A percentile compares a stretch with the other conserved stretches of the same genome.
Evolutionary conservation across 1,140 invertebrate species (phyloP).

Genomic region (Drosophila tsacasi): DNA sequence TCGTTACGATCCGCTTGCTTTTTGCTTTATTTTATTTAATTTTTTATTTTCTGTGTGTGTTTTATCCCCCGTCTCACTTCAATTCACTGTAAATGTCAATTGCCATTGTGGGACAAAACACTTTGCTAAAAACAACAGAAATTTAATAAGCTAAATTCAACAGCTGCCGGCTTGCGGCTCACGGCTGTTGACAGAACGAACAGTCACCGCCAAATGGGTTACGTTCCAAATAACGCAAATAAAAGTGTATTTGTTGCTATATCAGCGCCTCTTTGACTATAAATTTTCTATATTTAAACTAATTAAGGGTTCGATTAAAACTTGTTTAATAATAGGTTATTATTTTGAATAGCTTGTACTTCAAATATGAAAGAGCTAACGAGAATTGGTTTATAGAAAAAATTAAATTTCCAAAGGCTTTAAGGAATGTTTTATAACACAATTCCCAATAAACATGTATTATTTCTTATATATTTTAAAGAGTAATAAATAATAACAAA

Average conservation of each 20-base stretch:
- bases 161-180: conserved; percentile 35
- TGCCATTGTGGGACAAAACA: conserved; percentile 59
- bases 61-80: conserved; percentile 7
- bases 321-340: neutral
- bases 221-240: conserved; percentile 68
- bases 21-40: conserved; percentile 40
- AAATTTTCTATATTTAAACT: neutral
- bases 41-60: conserved; percentile 2
- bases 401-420: too few relatives aligned
- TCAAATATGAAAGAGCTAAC: neutral
- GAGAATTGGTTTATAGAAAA: neutral
- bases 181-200: conserved; percentile 44
- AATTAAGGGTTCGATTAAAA: neutral
- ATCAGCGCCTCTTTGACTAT: neutral
- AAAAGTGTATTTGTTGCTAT: conserved; percentile 22
- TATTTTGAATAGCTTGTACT: too few relatives aligned
- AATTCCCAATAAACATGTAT: too few relatives aligned
- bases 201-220: conserved; percentile 64
- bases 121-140: conserved; percentile 60
- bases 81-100: conserved; percentile 74
- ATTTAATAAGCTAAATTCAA: conserved; percentile 43
- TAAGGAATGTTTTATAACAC: too few relatives aligned
- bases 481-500: neutral
- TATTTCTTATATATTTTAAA: neutral
- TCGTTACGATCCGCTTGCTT: conserved; percentile 31